Evolutionary conservation across 2,797 vertebrate genomes (phyloP).

Genomic region (Enteromius fasciolatus): DNA sequence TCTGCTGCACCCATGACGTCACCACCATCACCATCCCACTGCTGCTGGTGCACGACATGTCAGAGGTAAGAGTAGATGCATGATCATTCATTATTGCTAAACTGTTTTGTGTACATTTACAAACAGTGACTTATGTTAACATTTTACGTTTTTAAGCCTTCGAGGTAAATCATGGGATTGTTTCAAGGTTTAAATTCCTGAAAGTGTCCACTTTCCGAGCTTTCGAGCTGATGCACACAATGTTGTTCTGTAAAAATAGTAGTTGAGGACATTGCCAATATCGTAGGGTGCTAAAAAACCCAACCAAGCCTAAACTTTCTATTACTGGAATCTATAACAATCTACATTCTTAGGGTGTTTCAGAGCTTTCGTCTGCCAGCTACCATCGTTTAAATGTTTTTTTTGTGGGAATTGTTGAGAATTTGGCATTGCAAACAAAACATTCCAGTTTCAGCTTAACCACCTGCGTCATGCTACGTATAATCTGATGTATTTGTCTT

Average conservation of each 20-base stretch:
- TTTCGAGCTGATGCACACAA: not conserved
- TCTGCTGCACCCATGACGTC: slow-evolving; percentile 95
- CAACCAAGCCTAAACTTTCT: not conserved
- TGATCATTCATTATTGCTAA: not conserved
- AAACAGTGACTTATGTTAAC: not conserved
- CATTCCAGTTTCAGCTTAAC: slow-evolving; percentile 12
- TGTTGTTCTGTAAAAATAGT: not conserved
- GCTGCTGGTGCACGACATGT: slow-evolving; percentile 95
- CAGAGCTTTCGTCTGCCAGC: slow-evolving; percentile 8
- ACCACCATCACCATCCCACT: slow-evolving; percentile 95
- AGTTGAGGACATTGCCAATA: not conserved
- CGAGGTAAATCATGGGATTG: not conserved
- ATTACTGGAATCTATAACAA: slow-evolving; percentile 10
- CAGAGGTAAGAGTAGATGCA: slow-evolving; percentile 83
- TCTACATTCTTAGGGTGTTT: slow-evolving; percentile 15
- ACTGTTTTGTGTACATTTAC: not conserved
- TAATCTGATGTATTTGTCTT: slow-evolving; percentile 4
- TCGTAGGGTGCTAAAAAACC: slow-evolving; percentile 9
- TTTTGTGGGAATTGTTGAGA: slow-evolving; percentile 25
- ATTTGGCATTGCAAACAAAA: not conserved
- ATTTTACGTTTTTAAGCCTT: not conserved
- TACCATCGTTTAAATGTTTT: slow-evolving; percentile 1
- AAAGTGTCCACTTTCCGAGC: not conserved
- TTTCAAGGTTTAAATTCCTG: not conserved
- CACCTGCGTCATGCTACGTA: not conserved